Evolutionary conservation across 2,797 vertebrate species (phyloP).

Genomic region (Muraenolepis orangiensis): DNA sequence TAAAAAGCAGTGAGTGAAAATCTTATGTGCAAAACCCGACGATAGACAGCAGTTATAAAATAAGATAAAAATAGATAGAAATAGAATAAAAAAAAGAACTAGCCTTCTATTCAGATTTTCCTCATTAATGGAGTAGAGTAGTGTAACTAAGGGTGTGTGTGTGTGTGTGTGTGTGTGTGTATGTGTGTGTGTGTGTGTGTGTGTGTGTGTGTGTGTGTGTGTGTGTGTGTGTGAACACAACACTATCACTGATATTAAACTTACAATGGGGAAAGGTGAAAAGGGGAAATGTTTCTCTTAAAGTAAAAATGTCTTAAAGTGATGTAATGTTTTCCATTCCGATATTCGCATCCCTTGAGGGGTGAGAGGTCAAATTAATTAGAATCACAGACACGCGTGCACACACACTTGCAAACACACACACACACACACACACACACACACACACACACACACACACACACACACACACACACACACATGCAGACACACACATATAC

Average conservation of each 20-base stretch:
- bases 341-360: not conserved
- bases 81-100: too few species aligned
- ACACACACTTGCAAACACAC: not conserved
- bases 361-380: not conserved
- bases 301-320: too few species aligned
- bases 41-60: too few species aligned
- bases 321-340: not conserved
- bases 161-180: conserved; percentile 3
- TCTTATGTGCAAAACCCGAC: too few species aligned
- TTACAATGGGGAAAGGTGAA: not conserved
- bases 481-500: too few species aligned
- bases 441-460: not conserved
- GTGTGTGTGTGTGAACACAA: too few species aligned
- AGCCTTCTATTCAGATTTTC: too few species aligned
- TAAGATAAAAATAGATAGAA: too few species aligned
- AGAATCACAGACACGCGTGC: not conserved
- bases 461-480: not conserved
- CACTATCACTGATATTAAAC: not conserved
- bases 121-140: too few species aligned
- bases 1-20: too few species aligned
- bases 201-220: conserved; percentile 12
- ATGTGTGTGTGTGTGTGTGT: conserved; percentile 18
- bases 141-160: too few species aligned
- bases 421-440: not conserved
- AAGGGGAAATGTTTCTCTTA: not conserved